phyloP scores from a whole-genome alignment of 2,888 invertebrate species.

The Stenotaenia linearis region DNA sequence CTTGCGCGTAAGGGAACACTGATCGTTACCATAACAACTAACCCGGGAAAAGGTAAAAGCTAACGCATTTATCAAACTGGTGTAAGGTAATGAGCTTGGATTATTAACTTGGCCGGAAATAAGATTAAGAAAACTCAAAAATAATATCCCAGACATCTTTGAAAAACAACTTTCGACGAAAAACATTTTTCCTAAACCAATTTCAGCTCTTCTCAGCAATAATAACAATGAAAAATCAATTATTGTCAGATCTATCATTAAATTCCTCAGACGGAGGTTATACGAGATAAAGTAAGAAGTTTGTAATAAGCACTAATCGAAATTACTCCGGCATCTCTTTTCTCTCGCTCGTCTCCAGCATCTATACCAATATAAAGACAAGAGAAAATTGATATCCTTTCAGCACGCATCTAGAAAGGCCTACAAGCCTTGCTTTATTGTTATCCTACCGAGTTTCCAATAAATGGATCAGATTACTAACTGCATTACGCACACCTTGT shows the following conservation, averaged over 20 bases:
- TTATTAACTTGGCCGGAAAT: conserved; percentile 7
- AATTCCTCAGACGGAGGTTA: background rate
- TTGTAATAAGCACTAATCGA: conserved; percentile 20
- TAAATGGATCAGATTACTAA: conserved; percentile 20
- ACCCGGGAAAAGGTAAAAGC: conserved; percentile 12
- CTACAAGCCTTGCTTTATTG: background rate
- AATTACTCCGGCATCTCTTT: background rate
- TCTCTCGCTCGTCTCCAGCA: background rate
- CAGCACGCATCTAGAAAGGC: background rate
- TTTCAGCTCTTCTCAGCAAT: background rate
- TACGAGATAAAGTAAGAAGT: background rate
- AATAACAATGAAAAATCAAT: background rate
- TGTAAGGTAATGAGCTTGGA: conserved; percentile 21
- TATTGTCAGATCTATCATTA: background rate
- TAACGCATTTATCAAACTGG: conserved; percentile 11
- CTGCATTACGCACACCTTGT: background rate
- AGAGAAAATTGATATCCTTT: conserved; percentile 10
- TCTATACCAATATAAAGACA: background rate
- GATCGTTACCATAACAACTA: conserved; percentile 26
- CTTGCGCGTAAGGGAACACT: conserved; percentile 2
- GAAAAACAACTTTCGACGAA: background rate
- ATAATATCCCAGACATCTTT: background rate
- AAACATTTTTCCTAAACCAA: background rate
- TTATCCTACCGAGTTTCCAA: conserved; percentile 20
- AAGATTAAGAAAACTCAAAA: background rate